Evolutionary conservation across 2,888 invertebrate genomes (phyloP).

Genomic region (Mythimna ferrago): DNA sequence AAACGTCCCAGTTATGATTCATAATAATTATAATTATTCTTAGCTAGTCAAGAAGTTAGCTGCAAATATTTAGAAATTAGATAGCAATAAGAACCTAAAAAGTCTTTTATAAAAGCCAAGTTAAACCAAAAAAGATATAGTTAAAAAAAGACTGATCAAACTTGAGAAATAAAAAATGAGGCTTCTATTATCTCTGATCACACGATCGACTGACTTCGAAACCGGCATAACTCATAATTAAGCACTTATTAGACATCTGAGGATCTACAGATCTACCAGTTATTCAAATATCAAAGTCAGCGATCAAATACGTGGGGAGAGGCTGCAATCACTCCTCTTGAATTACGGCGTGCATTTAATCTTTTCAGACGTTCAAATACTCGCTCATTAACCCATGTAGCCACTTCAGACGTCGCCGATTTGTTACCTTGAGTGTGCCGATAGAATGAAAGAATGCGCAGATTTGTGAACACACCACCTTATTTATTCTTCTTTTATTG

Average conservation of each 20-base stretch:
- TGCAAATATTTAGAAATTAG: neutral
- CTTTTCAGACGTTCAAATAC: conserved; percentile 87
- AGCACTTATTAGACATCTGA: conserved; percentile 53
- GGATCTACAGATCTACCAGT: conserved; percentile 42
- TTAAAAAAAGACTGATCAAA: conserved; percentile 6
- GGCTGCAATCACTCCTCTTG: conserved; percentile 77
- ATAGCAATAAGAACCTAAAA: neutral
- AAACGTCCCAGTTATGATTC: too few species aligned
- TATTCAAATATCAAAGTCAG: conserved; percentile 73
- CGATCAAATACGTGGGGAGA: conserved; percentile 69
- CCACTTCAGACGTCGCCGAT: conserved; percentile 86
- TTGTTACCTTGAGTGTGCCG: conserved; percentile 85
- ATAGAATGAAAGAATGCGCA: conserved; percentile 82
- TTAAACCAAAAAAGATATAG: neutral
- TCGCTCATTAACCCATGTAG: conserved; percentile 89
- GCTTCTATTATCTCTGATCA: conserved; percentile 35
- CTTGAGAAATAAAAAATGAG: conserved; percentile 14
- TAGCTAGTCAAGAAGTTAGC: neutral
- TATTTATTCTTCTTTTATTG: conserved; percentile 55
- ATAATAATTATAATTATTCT: too few species aligned
- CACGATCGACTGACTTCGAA: conserved; percentile 34
- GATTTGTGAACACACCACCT: conserved; percentile 71
- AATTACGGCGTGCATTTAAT: conserved; percentile 86
- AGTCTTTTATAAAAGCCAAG: neutral
- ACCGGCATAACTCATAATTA: conserved; percentile 54